A percentile compares a stretch with the other conserved stretches of the same genome.
These are phyloP conservation scores for Pseudomyrmex sp. DNA, from an alignment of 1,140 invertebrate genomes.

Conservation along the genomic window DNA sequence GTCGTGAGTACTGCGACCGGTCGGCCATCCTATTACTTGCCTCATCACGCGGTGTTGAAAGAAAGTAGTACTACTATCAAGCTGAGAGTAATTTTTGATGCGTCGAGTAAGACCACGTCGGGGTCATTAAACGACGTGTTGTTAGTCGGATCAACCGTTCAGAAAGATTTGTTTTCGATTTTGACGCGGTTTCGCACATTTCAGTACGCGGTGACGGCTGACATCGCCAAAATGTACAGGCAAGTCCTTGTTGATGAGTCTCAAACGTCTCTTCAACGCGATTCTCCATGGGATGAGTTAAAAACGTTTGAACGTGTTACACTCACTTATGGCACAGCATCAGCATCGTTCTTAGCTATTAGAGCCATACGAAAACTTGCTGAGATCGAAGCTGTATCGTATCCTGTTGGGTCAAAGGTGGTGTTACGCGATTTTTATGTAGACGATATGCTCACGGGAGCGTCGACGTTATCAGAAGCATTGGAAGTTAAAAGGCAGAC, in stretches of 20 bases:
- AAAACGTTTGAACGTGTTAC: neutral
- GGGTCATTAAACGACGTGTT: constrained; percentile 11
- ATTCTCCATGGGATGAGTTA: neutral
- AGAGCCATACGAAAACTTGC: neutral
- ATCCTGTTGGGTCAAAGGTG: constrained; percentile 25
- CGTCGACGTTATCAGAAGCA: constrained; percentile 43
- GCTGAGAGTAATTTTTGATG: neutral
- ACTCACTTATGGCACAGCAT: neutral
- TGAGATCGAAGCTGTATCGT: neutral
- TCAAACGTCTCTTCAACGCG: neutral
- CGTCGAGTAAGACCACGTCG: neutral
- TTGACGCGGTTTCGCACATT: constrained; percentile 45
- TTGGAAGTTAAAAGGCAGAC: constrained; percentile 17
- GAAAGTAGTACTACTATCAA: constrained; percentile 13
- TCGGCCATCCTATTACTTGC: neutral
- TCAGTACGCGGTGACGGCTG: constrained; percentile 37
- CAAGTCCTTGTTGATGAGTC: neutral
- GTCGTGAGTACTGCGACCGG: neutral
- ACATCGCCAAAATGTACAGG: constrained; percentile 17
- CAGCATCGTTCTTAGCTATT: neutral
- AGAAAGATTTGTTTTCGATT: constrained; percentile 48
- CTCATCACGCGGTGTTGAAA: constrained; percentile 3
- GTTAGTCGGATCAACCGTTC: neutral
- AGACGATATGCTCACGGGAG: constrained; percentile 68
- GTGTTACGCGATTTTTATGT: constrained; percentile 66